These are phyloP conservation scores for Rousettus leschenaultii DNA, from an alignment of 2,113 vertebrate genomes.

Conservation along the genomic window DNA sequence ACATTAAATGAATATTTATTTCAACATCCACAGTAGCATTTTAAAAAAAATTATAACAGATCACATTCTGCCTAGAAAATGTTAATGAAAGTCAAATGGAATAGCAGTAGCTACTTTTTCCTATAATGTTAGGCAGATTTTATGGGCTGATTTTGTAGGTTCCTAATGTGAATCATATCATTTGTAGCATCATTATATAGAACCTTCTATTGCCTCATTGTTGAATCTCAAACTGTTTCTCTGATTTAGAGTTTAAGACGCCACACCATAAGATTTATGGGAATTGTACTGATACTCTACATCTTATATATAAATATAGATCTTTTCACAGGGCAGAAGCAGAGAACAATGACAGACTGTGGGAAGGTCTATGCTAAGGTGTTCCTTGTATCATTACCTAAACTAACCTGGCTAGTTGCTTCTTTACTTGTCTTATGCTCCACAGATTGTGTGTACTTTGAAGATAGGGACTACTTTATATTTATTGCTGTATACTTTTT, in stretches of 20 bases:
- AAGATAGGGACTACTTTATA: not conserved
- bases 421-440: not conserved
- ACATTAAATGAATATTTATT: not conserved
- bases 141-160: not conserved
- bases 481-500: not conserved
- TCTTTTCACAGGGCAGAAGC: accelerated
- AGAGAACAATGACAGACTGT: not conserved
- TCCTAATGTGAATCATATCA: not conserved
- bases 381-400: not conserved
- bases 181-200: not conserved
- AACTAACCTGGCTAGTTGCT: not conserved
- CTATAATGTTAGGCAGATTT: not conserved
- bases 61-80: not conserved
- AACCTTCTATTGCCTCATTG: not conserved
- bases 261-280: not conserved
- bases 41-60: not conserved
- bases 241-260: not conserved
- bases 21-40: not conserved
- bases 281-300: not conserved
- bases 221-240: not conserved
- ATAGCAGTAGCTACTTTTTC: not conserved
- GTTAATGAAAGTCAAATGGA: not conserved
- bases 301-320: not conserved
- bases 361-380: not conserved
- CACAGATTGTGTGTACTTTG: not conserved